Conservation (phyloP, 2,113 vertebrate species). For the Onychostruthus taczanowskii region DNA sequence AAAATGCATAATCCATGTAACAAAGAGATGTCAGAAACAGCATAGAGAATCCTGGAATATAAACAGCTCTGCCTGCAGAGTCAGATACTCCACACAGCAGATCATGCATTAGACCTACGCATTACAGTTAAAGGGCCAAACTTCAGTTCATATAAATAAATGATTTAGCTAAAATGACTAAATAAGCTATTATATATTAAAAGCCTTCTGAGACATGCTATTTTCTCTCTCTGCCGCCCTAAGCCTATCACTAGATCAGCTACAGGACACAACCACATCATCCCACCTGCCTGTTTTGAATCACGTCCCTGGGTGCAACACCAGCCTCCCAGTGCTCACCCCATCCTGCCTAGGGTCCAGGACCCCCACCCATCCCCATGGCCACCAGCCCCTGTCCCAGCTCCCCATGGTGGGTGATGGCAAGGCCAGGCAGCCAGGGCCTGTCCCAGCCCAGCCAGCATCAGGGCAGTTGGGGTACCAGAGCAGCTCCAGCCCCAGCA, state of each 20-base stretch:
- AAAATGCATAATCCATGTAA: constrained; percentile 18
- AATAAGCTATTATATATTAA: background rate
- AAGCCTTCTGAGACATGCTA: background rate
- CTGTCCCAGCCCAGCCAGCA: background rate
- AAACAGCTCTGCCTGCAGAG: background rate
- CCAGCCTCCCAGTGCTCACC: rapidly evolving
- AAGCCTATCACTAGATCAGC: background rate
- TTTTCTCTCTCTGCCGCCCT: background rate
- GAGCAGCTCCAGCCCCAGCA: background rate
- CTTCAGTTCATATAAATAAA: constrained; percentile 5
- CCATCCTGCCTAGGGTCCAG: background rate
- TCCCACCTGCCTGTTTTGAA: background rate
- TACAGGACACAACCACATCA: background rate
- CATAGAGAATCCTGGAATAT: background rate
- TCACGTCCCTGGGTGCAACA: background rate
- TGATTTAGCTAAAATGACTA: background rate
- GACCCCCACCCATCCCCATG: rapidly evolving
- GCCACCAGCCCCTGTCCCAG: background rate
- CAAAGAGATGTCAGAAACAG: background rate
- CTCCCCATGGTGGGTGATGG: background rate
- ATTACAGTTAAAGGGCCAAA: background rate
- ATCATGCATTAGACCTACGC: background rate
- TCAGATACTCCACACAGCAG: background rate
- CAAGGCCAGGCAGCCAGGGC: background rate
- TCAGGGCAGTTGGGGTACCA: background rate